Evolutionary conservation across 2,113 vertebrate species (phyloP).

Genomic region (Terrapene triunguis): DNA sequence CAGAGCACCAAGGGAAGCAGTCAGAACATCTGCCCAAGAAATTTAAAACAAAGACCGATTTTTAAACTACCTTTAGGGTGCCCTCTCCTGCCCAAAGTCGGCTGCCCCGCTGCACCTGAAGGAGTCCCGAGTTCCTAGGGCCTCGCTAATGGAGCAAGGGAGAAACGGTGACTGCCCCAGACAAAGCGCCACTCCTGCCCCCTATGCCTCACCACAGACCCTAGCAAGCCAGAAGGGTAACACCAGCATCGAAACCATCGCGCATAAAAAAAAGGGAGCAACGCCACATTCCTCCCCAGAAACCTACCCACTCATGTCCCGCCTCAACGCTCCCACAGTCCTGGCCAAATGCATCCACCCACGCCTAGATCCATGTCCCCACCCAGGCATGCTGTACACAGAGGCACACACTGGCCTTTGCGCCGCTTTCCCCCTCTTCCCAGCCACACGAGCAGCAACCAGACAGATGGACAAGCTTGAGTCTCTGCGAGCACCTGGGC

Average conservation of each 20-base stretch:
- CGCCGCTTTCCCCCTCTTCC: neutral
- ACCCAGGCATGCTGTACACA: slow-evolving; percentile 48
- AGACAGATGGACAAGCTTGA: neutral
- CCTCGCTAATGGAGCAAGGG: neutral
- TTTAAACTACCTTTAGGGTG: neutral
- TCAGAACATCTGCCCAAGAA: neutral
- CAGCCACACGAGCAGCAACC: neutral
- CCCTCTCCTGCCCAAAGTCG: neutral
- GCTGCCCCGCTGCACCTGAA: slow-evolving; percentile 2
- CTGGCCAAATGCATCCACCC: slow-evolving; percentile 60
- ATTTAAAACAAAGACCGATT: neutral
- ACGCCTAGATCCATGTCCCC: neutral
- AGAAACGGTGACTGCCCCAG: neutral
- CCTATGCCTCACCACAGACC: neutral
- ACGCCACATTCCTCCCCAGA: slow-evolving; percentile 42
- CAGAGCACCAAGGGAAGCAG: slow-evolving; percentile 27
- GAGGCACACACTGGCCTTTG: slow-evolving; percentile 29
- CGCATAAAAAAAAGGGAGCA: slow-evolving; percentile 19
- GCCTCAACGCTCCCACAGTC: slow-evolving; percentile 9
- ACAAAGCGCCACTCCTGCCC: slow-evolving; percentile 3
- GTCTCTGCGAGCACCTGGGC: neutral
- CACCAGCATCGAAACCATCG: slow-evolving; percentile 32
- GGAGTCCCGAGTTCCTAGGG: neutral
- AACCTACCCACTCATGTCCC: slow-evolving; percentile 54
- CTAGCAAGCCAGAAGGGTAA: slow-evolving; percentile 55